Evolutionary conservation across 2,888 invertebrate species (phyloP).

Genomic region (Boloria selene): DNA sequence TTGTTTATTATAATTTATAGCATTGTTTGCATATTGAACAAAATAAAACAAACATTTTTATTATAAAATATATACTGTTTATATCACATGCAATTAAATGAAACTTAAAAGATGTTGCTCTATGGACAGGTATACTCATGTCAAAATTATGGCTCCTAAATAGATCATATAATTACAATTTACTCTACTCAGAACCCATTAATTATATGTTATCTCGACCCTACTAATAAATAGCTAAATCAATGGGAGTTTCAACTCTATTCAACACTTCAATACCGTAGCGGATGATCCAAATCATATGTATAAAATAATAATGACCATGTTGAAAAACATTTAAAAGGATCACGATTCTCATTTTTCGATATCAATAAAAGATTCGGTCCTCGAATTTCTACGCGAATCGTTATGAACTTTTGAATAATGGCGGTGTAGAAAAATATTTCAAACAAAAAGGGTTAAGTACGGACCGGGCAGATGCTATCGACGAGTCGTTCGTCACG

Average conservation of each 20-base stretch:
- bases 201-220: constrained; percentile 45
- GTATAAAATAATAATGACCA: constrained; percentile 61
- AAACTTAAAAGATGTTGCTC: constrained; percentile 9
- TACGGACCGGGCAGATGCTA: constrained; percentile 77
- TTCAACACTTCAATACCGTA: constrained; percentile 49
- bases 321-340: constrained; percentile 59
- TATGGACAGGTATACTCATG: constrained; percentile 12
- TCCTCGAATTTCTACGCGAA: constrained; percentile 68
- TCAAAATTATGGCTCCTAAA: constrained; percentile 15
- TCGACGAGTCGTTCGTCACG: constrained; percentile 80
- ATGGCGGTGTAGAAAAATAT: constrained; percentile 73
- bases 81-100: neutral
- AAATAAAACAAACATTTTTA: too few relatives aligned
- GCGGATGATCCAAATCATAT: constrained; percentile 50
- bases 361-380: constrained; percentile 74
- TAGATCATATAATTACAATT: constrained; percentile 23
- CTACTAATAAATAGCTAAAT: constrained; percentile 54
- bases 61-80: too few relatives aligned
- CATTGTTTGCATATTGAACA: too few relatives aligned
- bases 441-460: constrained; percentile 79
- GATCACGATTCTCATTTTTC: constrained; percentile 69
- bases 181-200: constrained; percentile 22
- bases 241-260: constrained; percentile 49
- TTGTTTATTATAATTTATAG: too few relatives aligned
- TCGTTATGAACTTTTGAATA: constrained; percentile 79